Base-by-base conservation (phyloP, 1,140 invertebrate genomes). In the Nixonia krombeini region DNA sequence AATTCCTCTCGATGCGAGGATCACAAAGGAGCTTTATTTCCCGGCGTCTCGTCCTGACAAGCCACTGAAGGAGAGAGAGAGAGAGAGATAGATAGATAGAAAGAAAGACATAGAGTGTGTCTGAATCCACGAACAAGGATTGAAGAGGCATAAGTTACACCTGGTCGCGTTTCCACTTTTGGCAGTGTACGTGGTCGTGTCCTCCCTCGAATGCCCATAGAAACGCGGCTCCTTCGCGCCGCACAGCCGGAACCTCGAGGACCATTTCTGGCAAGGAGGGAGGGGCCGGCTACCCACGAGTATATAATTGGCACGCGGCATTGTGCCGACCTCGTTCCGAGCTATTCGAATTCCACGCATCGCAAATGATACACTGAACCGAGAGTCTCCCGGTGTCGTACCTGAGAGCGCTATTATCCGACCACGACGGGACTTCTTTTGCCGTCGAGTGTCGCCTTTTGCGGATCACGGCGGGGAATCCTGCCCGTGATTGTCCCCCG, bases 71-170 rank as follows among this genome's bases (percentile, higher is more conserved):
- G 23, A 25, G 16, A 40, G 1, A 44, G 7, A 13, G 17, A 17
- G 40, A 25, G 17, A 31, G 23, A 25, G 41, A 17, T 25, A 45
- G 5, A 8, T 9, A 10, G 8, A 12, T 8, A 9, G 40, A 38
- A 8, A 26, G 25, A 40, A 37, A 42, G 25, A n/a, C n/a, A n/a
- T n/a, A n/a, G n/a, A n/a, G n/a, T n/a, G 40, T 31, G 15, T 37
- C 15, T 23, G 35, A 47, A 66, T 47, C 40, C 44, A 55, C n/a
- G n/a, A n/a, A n/a, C n/a, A n/a, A n/a, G n/a, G 40, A 49, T 74
- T 63, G 66, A 55, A 73, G 65, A 68, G 65, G 69, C 64, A 68
- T 53, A 72, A 78, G 73, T 79, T 80, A 80, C 77, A 82, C 78
- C 76, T 80, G 75, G 76, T 68, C 56, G 70, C 70, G 74, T 71